Base-by-base conservation (phyloP, 2,888 invertebrate species). In the Chesias legatella region DNA sequence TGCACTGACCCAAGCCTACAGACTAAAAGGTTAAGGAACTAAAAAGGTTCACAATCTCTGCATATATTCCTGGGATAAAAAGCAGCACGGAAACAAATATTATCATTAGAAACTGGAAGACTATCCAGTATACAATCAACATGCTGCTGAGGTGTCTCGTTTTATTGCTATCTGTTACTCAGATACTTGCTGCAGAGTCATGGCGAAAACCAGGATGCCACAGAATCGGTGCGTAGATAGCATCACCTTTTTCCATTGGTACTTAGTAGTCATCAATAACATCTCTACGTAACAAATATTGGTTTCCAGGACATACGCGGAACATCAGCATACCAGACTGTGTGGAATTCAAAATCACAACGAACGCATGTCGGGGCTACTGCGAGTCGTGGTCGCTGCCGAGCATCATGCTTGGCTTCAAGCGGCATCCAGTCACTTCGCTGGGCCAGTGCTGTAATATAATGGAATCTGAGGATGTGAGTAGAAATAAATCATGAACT, bases 401-500 rank as follows among this genome's bases (percentile, higher is more conserved):
- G 0, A 94, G 95, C 51, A 85, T 90, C 45, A 85, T 85, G 79
- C 57, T 86, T 28, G 85, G 85, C 6, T 83, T 81, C 56, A 88
- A 88, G 42, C 67, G 84, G 23, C 86, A 94, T 60, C 90, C 92
- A 0, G 91, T 94, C 40, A 93, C 94, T 1, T 95, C 95, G 0
- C 90, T 95, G 22, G 96, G 95, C 6, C 94, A 96, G 69, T 96
- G 96, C 78, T 96, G 96, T 79, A 95, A 95, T 74, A 96, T 96
- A 62, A 94, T 95, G 92, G 95, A 95, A 61, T 93, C 95, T 0
- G 95, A 95, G 81, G 93, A 94, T 67, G 94, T 95, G 70, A 90
- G 90, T 67, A 35, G 10, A 4, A 21, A 26, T 7, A 13, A n/a
- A n/a, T n/a, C n/a, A n/a, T n/a, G n/a, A n/a, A n/a, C n/a, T n/a